Evolutionary conservation across 2,113 vertebrate genomes (phyloP), one percentile per base, ranked within the genome.

Genomic region (Gadus chalcogrammus): DNA sequence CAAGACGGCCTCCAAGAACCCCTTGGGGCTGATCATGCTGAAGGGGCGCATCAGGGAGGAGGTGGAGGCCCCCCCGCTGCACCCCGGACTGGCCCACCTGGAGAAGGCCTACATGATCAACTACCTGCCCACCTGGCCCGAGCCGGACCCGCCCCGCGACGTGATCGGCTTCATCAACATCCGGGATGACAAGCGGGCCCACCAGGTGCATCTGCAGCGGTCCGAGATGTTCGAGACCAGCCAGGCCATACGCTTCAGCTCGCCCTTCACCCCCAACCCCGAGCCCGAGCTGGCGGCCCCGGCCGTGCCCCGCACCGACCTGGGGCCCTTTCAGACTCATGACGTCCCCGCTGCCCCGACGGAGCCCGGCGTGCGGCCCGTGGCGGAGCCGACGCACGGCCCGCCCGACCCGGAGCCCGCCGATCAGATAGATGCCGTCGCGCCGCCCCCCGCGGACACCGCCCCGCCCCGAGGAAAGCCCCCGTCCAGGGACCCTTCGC

Each of bases 101-200:
- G 95, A 94, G 77, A 95, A 92, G 65, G 95, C 90, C n/a, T 93
- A 97, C 83, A 93, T 99, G 92, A 97, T 98, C 5, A 89, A 92
- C 0, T 99, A 99, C 75, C 88, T 99, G 82, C 97, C 97, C 71
- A 97, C 92, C 0, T 99, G 95, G 95, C 95, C 96, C 0, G 97
- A 98, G 75, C 95, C 96, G 0, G 97, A 99, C 85, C 97, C 97
- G 0, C 93, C 96, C 0, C 97, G 94, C 0, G 96, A 98, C 16
- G 94, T 99, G 38, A 91, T 99, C 70, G 97, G 97, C 35, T 99
- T 97, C 69, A 99, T 99, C 85, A 99, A 99, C 64, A 97, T 99
- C 68, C 92, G 88, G 52, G 92, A 93, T 60, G 85, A 89, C 0
- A 92, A 86, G 38, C 82, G 89, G 63, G 85, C 91, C 42, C 27